phyloP scores from a whole-genome alignment of 2,797 vertebrate species.

The Leptatherina wallacei region DNA sequence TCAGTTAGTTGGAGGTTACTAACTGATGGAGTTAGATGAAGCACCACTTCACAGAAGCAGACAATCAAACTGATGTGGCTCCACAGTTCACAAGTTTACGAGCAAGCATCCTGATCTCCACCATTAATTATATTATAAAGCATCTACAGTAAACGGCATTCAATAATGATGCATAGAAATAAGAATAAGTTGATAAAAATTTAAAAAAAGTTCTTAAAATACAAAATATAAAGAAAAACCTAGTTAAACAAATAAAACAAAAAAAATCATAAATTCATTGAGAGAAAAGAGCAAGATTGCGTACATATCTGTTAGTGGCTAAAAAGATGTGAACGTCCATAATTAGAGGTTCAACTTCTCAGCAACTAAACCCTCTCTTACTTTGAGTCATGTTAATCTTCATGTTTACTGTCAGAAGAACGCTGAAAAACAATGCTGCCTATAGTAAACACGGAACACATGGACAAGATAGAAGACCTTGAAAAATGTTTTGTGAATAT shows the following conservation, averaged over 20 bases:
- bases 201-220: background rate
- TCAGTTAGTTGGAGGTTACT: constrained; percentile 44
- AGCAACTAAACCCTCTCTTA: background rate
- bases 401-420: background rate
- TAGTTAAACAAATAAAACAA: background rate
- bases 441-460: background rate
- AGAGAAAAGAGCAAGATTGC: background rate
- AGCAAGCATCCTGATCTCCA: constrained; percentile 42
- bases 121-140: constrained; percentile 43
- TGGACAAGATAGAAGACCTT: background rate
- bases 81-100: constrained; percentile 50
- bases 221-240: background rate
- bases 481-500: background rate
- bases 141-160: constrained; percentile 34
- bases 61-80: constrained; percentile 69
- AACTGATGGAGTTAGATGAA: constrained; percentile 35
- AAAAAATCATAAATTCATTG: background rate
- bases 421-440: background rate
- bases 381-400: background rate
- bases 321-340: background rate
- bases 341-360: background rate
- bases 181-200: constrained; percentile 15
- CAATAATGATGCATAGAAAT: constrained; percentile 11
- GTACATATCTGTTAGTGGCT: background rate
- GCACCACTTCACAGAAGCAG: constrained; percentile 67